Base-by-base conservation (phyloP, 2,888 invertebrate genomes). In the Pandemis cinnamomeana region DNA sequence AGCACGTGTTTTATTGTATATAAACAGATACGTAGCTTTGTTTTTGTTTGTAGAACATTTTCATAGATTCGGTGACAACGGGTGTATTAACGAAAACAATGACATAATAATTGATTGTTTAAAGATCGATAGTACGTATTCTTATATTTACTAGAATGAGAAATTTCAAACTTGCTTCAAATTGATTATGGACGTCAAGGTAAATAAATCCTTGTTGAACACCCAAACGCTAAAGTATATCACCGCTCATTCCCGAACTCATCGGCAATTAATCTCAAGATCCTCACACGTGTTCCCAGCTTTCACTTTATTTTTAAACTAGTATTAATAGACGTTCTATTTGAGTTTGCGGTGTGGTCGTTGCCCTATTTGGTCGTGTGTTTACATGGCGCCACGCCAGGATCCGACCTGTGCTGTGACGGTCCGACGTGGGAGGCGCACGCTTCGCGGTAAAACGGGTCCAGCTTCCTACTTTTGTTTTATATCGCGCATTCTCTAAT, bases 361-460 rank as follows among this genome's bases (percentile, higher is more conserved):
- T 91, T 93, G 92, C 93, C 92, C 93, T 91, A 92, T 91, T 92
- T 92, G 93, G 92, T 89, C 83, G 82, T 87, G 83, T 91, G 91
- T 93, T 91, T 92, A 91, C 90, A 87, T 92, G 91, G 91, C 91
- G 86, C 82, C 78, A 71, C 85, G 91, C 90, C 90, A 91, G 86
- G 78, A 81, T 15, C 20, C 44, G 70, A 73, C 73, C 70, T 66
- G 73, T 70, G 70, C 69, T 51, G 63, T 60, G 69, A 70, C 71
- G 66, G 58, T 11, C 48, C 74, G 11, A 46, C 71, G 74, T 74
- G 71, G 74, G 74, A 66, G 71, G 70, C 55, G 66, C 72, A 58
- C 73, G 66, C 71, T 67, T 70, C 70, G 41, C 72, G 36, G 62
- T 67, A 71, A 62, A 70, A 66, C 64, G 60, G 53, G 15, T 41